Percentiles rank a stretch among this genome's conserved stretches.
Conservation (phyloP, 2,113 vertebrate genomes). For the Varanus salvator region DNA sequence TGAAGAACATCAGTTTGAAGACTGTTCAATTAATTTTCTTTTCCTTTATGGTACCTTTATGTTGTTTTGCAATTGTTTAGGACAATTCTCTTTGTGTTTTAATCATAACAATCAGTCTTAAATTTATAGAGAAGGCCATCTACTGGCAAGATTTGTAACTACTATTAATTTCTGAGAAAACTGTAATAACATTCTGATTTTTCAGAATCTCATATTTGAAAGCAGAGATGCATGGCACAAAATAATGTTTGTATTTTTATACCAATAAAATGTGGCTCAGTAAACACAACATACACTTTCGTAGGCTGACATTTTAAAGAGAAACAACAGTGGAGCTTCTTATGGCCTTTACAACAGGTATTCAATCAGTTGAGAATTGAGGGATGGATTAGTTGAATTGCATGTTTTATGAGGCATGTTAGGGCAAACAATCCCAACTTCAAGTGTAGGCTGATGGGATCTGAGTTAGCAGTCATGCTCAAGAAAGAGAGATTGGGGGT, state of each 20-base stretch:
- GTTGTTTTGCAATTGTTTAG: neutral
- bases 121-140: neutral
- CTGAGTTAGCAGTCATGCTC: too few species aligned
- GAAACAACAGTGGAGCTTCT: neutral
- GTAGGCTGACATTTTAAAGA: neutral
- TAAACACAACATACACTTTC: neutral
- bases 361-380: neutral
- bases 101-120: neutral
- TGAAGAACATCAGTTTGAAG: neutral
- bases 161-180: neutral
- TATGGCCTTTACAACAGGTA: neutral
- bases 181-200: neutral
- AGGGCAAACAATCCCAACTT: too few species aligned
- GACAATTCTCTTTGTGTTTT: neutral
- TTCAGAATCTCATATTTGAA: neutral
- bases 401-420: neutral
- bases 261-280: neutral
- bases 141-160: conserved; percentile 4
- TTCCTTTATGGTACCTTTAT: neutral
- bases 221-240: neutral
- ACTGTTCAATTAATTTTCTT: neutral
- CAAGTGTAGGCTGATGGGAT: too few species aligned
- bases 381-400: neutral
- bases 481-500: too few species aligned
- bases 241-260: neutral